Base-by-base conservation (phyloP, 1,140 invertebrate species). In the Xylocopa sonorina region DNA sequence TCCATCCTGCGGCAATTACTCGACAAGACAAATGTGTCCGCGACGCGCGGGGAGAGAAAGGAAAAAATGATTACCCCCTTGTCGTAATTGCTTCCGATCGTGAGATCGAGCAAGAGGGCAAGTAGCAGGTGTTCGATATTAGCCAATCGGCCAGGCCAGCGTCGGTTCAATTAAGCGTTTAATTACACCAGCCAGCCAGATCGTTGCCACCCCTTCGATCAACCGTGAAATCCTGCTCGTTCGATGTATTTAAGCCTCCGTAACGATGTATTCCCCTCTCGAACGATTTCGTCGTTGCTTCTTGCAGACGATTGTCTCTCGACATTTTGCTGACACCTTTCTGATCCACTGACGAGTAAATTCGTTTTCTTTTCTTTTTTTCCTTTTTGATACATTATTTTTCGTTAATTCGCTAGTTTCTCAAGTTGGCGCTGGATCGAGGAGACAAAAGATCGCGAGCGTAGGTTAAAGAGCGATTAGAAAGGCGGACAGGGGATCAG, bases 111-210 rank as follows among this genome's bases (percentile, higher is more conserved):
- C 60, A 41, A 63, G 43, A 21, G 21, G 24, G 75, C 78, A 32
- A 68, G 29, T 48, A 51, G 29, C 64, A 84, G 83, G 83, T 84
- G 83, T 80, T 68, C 78, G 60, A 66, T 51, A n/a, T 71, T 74
- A 53, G 32, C 64, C 78, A 72, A 80, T 84, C 58, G 58, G 38
- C 57, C 64, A 21, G 63, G 41, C 53, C 81, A 63, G 75, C 66
- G 66, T 67, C 60, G 67, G 62, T 83, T 78, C 81, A 83, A 84
- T 84, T 84, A 84, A 84, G 69, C 77, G 69, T 83, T 84, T 83
- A 83, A 84, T 84, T 77, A 58, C 83, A 72, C 38, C 76, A 73
- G 64, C 41, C 18, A 58, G 60, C 6, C 46, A n/a, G 38, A 48
- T 60, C 58, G 48, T 83, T 83, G 64, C 77, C 69, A 84, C 81